These are phyloP conservation scores for Cydia amplana DNA, from an alignment of 1,140 invertebrate species.

Conservation along the genomic window DNA sequence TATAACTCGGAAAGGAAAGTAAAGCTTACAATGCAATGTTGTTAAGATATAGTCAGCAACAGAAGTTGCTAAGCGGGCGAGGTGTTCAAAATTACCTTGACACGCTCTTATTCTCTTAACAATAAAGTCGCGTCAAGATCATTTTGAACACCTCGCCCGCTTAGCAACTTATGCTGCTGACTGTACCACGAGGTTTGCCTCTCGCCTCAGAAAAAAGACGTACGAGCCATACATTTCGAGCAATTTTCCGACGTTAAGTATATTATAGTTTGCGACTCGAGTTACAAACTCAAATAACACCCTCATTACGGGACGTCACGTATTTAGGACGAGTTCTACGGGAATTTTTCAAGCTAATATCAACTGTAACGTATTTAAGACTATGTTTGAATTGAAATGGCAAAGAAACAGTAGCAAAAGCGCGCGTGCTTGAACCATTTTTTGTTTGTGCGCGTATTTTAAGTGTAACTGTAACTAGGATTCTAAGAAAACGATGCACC, in stretches of 20 bases:
- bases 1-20: constrained; percentile 2
- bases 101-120: too few species aligned
- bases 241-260: neutral
- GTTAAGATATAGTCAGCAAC: neutral
- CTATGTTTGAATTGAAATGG: neutral
- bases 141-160: too few species aligned
- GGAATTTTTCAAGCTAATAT: neutral
- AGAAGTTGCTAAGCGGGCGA: too few species aligned
- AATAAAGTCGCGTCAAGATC: too few species aligned
- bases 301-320: neutral
- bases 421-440: too few species aligned
- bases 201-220: neutral
- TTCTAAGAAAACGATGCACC: too few species aligned
- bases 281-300: constrained; percentile 4
- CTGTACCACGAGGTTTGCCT: neutral
- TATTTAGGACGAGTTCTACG: neutral
- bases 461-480: too few species aligned
- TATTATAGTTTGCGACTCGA: neutral
- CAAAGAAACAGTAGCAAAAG: neutral
- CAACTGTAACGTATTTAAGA: neutral
- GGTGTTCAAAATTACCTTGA: too few species aligned
- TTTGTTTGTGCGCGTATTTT: too few species aligned
- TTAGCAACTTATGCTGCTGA: too few species aligned
- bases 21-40: constrained; percentile 7
- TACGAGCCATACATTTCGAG: neutral